Conservation (phyloP, 2,888 invertebrate genomes). For the Aphidoletes aphidimyza region DNA sequence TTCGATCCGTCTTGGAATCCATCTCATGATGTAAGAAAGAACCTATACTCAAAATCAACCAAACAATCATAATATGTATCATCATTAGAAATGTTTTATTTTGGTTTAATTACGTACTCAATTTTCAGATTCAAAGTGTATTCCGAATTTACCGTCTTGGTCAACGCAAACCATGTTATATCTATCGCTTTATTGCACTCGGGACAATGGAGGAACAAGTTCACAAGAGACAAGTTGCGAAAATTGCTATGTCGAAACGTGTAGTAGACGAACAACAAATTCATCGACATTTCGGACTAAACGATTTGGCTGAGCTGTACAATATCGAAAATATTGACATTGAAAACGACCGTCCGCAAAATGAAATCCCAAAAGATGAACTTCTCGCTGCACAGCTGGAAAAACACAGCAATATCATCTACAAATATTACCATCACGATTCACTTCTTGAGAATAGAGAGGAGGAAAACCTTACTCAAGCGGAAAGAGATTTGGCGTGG, state of each 20-base stretch:
- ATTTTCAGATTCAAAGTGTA: background rate
- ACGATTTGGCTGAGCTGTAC: background rate
- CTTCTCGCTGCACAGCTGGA: background rate
- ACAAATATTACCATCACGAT: background rate
- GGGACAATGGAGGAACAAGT: background rate
- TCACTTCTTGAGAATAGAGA: background rate
- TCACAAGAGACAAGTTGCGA: background rate
- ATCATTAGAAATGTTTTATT: background rate
- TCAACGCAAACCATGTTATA: background rate
- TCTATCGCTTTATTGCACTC: background rate
- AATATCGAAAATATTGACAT: background rate
- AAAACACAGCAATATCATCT: background rate
- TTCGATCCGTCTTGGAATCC: constrained; percentile 5
- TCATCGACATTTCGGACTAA: background rate
- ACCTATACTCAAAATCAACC: too few species aligned
- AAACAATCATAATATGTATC: background rate
- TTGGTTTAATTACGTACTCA: background rate
- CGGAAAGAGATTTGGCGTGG: too few species aligned
- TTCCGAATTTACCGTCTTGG: background rate
- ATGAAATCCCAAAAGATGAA: background rate
- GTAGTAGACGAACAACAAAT: background rate
- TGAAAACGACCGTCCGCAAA: background rate
- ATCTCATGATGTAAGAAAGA: background rate
- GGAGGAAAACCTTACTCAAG: background rate
- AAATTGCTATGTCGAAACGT: background rate